Evolutionary conservation across 2,797 vertebrate genomes (phyloP), one percentile per base, ranked within the genome.

Genomic region (Trachops cirrhosus): DNA sequence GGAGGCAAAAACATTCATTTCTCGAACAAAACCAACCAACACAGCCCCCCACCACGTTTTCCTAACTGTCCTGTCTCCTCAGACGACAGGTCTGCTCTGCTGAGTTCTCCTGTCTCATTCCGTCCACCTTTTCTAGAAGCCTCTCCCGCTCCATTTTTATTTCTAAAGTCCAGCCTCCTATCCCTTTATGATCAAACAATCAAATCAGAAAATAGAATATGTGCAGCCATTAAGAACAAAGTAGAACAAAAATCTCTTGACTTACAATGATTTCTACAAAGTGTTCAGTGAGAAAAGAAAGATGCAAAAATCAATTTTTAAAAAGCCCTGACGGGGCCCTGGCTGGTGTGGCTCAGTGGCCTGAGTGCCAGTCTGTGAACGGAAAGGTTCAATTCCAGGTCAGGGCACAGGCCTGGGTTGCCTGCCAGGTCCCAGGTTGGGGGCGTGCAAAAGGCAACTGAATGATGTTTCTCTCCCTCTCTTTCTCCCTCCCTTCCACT

Each of bases 201-300:
- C 67, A 91, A 73, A 91, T 74, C 62, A 85, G 50, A 91, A 88
- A 95, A 78, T 1, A 92, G 46, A 94, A 5, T 52, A 85, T 37
- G 15, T 70, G 29, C 16, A 64, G 73, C 5, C 32, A 77, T n/a
- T 88, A 64, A 70, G 16, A 95, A 77, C 1, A 97, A 52, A 59
- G 18, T 32, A 29, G 59, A 62, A 62, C 59, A 62, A 89, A 67
- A 89, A 85, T 4, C 52, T 94, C 71, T 59, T 91, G 71, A 74
- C 44, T 71, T 68, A 67, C 0, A 82, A 29, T 32, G 37, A 92
- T 68, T 83, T 87, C 67, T 48, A 52, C 2, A 83, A 89, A 16
- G n/a, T 39, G 64, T 71, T 83, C 50, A 73, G 15, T 92, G 44
- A 86, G 34, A 92, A 83, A 94, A 57, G n/a, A 22, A 70, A 64